Conservation (phyloP, 2,888 invertebrate genomes). For the Acrobasis consociella region DNA sequence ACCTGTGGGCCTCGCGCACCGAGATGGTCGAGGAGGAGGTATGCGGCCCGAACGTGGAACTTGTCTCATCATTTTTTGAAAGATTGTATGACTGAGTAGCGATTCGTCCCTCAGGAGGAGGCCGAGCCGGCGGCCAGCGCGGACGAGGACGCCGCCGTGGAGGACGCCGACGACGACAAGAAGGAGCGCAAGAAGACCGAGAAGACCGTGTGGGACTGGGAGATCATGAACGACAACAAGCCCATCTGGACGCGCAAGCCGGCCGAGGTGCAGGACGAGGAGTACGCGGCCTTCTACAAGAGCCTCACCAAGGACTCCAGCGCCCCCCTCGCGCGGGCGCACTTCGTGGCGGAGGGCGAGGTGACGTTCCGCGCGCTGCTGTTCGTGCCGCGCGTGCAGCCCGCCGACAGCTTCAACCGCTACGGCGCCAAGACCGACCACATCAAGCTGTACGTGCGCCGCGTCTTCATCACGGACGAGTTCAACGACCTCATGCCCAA, state of each 20-base stretch:
- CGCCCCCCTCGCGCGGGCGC: constrained; percentile 90
- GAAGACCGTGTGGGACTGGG: constrained; percentile 99
- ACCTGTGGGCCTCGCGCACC: constrained; percentile 91
- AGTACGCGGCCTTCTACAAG: constrained; percentile 98
- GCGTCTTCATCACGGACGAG: constrained; percentile 99
- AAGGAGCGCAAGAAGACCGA: constrained; percentile 91
- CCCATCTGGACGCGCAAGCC: constrained; percentile 99
- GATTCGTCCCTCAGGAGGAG: constrained; percentile 30
- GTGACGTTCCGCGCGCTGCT: constrained; percentile 98
- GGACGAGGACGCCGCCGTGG: constrained; percentile 62
- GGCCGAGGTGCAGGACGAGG: constrained; percentile 91
- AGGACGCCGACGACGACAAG: constrained; percentile 87
- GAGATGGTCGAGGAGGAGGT: constrained; percentile 41
- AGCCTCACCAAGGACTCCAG: constrained; percentile 94
- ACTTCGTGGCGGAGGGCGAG: constrained; percentile 99
- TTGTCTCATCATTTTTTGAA: too few relatives aligned
- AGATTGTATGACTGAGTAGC: too few relatives aligned
- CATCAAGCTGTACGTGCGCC: constrained; percentile 97
- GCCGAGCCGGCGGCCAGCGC: constrained; percentile 31
- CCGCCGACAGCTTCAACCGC: constrained; percentile 96
- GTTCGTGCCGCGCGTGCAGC: constrained; percentile 95
- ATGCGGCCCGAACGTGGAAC: too few relatives aligned
- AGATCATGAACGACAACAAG: constrained; percentile 97
- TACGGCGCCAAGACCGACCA: constrained; percentile 97
- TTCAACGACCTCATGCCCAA: constrained; percentile 99